Percentiles rank a stretch among this genome's conserved stretches.
These are phyloP conservation scores for Atethmia centrago DNA, from an alignment of 2,888 invertebrate genomes.

Conservation along the genomic window DNA sequence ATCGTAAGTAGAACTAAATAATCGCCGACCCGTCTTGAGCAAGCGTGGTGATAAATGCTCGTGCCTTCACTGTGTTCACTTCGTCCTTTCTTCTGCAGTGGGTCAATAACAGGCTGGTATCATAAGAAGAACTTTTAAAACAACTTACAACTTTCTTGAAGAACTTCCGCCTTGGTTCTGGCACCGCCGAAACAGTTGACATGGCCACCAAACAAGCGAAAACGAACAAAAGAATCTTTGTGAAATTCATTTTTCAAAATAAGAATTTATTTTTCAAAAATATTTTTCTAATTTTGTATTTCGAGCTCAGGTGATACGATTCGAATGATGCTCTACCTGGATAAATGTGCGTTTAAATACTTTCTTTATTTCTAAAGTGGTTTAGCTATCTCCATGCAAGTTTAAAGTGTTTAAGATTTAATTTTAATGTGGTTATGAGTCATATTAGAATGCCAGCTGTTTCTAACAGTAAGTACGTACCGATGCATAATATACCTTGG, in stretches of 20 bases:
- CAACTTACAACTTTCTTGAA: conserved; percentile 74
- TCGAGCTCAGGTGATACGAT: conserved; percentile 36
- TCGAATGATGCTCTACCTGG: conserved; percentile 60
- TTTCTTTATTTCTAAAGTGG: conserved; percentile 52
- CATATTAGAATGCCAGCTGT: conserved; percentile 7
- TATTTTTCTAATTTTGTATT: conserved; percentile 10
- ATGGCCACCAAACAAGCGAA: conserved; percentile 65
- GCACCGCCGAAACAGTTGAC: conserved; percentile 65
- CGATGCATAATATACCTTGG: conserved; percentile 8
- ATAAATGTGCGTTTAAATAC: conserved; percentile 51
- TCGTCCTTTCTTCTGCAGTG: no score
- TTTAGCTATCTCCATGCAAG: conserved; percentile 27
- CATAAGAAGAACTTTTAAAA: neutral
- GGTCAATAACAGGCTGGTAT: neutral
- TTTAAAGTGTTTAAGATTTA: conserved; percentile 17
- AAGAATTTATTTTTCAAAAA: neutral
- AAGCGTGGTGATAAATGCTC: neutral
- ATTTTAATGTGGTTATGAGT: conserved; percentile 1
- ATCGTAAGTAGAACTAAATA: conserved; percentile 22
- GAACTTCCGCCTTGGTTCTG: conserved; percentile 74
- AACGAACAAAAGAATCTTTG: conserved; percentile 64
- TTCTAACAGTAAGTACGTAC: conserved; percentile 35
- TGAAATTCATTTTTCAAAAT: conserved; percentile 73
- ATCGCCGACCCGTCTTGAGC: neutral
- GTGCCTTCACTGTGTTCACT: no score